phyloP scores from a whole-genome alignment of 2,797 vertebrate genomes.

The Sebastes oblongus region DNA sequence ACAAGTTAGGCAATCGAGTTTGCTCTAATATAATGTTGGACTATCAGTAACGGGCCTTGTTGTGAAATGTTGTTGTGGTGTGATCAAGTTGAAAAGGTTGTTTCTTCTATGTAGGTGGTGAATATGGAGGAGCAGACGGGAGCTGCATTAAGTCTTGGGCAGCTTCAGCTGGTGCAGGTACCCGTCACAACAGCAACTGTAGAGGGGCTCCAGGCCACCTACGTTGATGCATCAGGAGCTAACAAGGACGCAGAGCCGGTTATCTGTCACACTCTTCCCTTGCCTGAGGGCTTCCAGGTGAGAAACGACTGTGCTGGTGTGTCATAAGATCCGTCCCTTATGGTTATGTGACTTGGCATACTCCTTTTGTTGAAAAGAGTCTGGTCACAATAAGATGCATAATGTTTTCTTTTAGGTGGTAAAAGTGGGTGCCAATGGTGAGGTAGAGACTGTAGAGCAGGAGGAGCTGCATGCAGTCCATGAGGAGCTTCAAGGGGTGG shows the following conservation, averaged over 20 bases:
- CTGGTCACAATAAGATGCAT: neutral
- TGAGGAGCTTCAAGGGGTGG: conserved; percentile 78
- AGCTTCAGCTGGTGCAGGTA: conserved; percentile 96
- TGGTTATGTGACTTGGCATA: too few relatives aligned
- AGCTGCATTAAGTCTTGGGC: conserved; percentile 89
- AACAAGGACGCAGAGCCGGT: conserved; percentile 92
- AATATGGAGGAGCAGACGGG: conserved; percentile 97
- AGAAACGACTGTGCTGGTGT: neutral
- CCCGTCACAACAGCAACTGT: conserved; percentile 91
- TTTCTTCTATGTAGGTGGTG: conserved; percentile 84
- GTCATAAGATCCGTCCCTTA: neutral
- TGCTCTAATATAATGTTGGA: neutral
- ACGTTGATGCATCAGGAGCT: conserved; percentile 84
- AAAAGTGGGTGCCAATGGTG: conserved; percentile 97
- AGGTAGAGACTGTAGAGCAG: conserved; percentile 97
- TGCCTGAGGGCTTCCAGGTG: conserved; percentile 96
- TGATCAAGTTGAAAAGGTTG: neutral
- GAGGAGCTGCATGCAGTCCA: conserved; percentile 87
- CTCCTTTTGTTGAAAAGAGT: neutral
- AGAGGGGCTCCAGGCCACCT: conserved; percentile 93
- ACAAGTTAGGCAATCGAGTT: neutral
- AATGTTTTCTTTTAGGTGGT: conserved; percentile 83
- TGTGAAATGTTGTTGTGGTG: neutral
- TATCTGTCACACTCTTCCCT: conserved; percentile 96
- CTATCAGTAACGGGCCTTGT: neutral